Percentiles rank a stretch among this genome's conserved stretches.
Evolutionary conservation across 2,797 vertebrate species (phyloP).

Genomic region (Poecilia wingei): DNA sequence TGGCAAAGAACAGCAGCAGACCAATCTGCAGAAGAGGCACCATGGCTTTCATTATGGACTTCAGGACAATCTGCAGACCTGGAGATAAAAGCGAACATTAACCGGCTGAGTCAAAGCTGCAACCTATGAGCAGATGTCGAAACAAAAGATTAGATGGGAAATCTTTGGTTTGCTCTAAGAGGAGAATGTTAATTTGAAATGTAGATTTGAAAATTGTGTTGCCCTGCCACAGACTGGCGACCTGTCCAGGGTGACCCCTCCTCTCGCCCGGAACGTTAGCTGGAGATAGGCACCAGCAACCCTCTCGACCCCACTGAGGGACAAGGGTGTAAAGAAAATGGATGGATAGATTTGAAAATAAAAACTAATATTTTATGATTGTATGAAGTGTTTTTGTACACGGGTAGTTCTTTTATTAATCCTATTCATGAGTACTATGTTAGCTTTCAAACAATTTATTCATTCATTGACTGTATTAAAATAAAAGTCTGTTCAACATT

Average conservation of each 20-base stretch:
- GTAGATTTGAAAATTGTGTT: neutral
- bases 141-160: neutral
- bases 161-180: neutral
- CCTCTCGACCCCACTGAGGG: too few species aligned
- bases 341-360: neutral
- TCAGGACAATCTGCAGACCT: slow-evolving; percentile 97
- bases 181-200: neutral
- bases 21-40: slow-evolving; percentile 97
- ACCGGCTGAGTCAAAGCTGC: slow-evolving; percentile 1
- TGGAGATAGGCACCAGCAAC: too few species aligned
- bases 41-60: slow-evolving; percentile 99
- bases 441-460: too few species aligned
- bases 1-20: slow-evolving; percentile 96
- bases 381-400: neutral
- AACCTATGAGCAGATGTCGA: neutral
- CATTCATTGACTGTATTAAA: neutral
- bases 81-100: slow-evolving; percentile 25
- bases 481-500: neutral
- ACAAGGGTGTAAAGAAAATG: too few species aligned
- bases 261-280: too few species aligned
- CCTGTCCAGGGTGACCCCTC: too few species aligned
- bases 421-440: too few species aligned
- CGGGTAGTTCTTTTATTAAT: neutral
- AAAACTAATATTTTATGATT: neutral
- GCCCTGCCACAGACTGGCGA: too few species aligned